Evolutionary conservation across 2,888 invertebrate genomes (phyloP).

Genomic region (Caprella mutica): DNA sequence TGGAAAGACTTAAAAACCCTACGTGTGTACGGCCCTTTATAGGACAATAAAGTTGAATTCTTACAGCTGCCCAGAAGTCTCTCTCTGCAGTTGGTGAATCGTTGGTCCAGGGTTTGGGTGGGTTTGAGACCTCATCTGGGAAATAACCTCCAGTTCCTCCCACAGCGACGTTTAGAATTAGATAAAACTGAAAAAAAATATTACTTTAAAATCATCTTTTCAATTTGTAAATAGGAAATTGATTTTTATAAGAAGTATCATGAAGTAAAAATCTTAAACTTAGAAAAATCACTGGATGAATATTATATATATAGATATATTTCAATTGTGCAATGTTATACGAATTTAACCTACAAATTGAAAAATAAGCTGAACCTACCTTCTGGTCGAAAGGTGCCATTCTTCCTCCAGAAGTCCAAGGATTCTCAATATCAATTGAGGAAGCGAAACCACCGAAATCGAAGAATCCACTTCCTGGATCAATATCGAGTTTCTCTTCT

Average conservation of each 20-base stretch:
- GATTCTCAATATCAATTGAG: conserved; percentile 37
- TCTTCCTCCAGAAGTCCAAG: conserved; percentile 43
- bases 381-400: conserved; percentile 66
- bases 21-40: too few species aligned
- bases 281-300: too few species aligned
- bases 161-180: conserved; percentile 63
- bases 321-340: too few species aligned
- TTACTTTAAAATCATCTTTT: too few species aligned
- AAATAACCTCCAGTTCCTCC: conserved; percentile 64
- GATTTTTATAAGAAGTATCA: too few species aligned
- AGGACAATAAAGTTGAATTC: too few species aligned
- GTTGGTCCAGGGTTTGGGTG: conserved; percentile 57
- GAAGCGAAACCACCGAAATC: conserved; percentile 48
- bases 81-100: conserved; percentile 44
- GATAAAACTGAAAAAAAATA: conserved; percentile 52
- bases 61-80: conserved; percentile 51
- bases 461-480: conserved; percentile 54
- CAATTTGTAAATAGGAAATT: too few species aligned
- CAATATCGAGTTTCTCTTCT: conserved; percentile 45
- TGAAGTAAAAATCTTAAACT: too few species aligned
- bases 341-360: too few species aligned
- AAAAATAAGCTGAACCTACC: conserved; percentile 38
- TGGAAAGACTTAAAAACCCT: too few species aligned
- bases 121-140: conserved; percentile 48
- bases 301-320: too few species aligned